Evolutionary conservation across 2,888 invertebrate species (phyloP).

Genomic region (Urechis unicinctus): DNA sequence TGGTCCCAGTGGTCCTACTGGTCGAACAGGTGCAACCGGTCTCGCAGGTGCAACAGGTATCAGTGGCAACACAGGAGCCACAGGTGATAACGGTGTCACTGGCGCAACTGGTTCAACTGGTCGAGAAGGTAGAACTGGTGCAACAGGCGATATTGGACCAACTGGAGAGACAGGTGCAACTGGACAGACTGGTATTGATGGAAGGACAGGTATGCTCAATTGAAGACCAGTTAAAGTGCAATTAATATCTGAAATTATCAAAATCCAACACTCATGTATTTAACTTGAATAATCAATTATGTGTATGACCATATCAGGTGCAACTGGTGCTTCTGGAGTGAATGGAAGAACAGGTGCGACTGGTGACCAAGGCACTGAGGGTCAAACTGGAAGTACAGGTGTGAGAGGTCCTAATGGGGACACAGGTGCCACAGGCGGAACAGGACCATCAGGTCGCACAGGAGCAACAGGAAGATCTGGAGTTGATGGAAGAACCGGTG

Average conservation of each 20-base stretch:
- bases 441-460: neutral
- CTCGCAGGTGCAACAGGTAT: constrained; percentile 11
- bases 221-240: too few relatives aligned
- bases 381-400: constrained; percentile 15
- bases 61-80: constrained; percentile 4
- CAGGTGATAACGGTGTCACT: constrained; percentile 3
- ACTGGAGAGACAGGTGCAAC: neutral
- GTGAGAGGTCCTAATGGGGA: constrained; percentile 18
- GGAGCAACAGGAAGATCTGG: neutral
- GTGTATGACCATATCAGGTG: too few relatives aligned
- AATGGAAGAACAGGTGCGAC: constrained; percentile 8
- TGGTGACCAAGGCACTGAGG: constrained; percentile 13
- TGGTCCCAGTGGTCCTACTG: constrained; percentile 10
- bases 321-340: constrained; percentile 6
- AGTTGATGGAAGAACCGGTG: neutral
- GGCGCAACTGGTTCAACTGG: constrained; percentile 11
- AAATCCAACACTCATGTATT: too few relatives aligned
- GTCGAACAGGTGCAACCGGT: constrained; percentile 14
- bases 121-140: constrained; percentile 12
- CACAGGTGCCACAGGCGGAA: neutral
- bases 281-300: too few relatives aligned
- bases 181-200: neutral
- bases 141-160: neutral
- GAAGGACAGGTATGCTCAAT: neutral
- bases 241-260: too few relatives aligned